These are phyloP conservation scores for Acrossocheilus wenchowensis DNA, from an alignment of 2,797 vertebrate species.

Conservation along the genomic window DNA sequence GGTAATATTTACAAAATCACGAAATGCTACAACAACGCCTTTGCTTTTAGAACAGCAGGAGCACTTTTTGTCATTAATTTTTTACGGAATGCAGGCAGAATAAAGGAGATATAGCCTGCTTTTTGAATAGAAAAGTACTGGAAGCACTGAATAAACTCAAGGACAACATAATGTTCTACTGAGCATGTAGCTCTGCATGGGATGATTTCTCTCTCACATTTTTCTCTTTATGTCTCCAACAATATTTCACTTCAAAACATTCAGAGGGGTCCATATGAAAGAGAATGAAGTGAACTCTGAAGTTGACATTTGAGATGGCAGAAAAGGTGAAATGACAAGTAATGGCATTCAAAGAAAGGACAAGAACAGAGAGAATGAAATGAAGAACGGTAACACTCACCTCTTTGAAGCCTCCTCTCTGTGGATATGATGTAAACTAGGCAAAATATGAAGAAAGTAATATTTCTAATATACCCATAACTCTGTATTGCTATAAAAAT, in stretches of 20 bases:
- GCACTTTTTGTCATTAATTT: not conserved
- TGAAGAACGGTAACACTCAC: not conserved
- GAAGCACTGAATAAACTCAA: conserved; percentile 10
- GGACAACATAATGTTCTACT: not conserved
- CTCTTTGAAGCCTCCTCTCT: conserved; percentile 7
- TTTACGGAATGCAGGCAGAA: not conserved
- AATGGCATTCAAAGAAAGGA: conserved; percentile 42
- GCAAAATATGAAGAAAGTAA: not conserved
- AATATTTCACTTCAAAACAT: conserved; percentile 29
- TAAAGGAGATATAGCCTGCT: not conserved
- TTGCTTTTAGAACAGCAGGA: not conserved
- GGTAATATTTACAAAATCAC: not conserved
- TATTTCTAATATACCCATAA: not conserved
- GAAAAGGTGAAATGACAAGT: conserved; percentile 40
- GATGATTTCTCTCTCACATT: not conserved
- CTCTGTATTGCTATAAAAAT: not conserved
- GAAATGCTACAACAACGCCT: not conserved
- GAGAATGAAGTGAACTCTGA: conserved; percentile 11
- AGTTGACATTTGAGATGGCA: conserved; percentile 31
- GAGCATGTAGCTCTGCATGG: not conserved
- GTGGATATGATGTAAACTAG: conserved; percentile 24
- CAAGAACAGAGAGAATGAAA: conserved; percentile 31
- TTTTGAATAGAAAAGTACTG: not conserved
- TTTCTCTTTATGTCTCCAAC: conserved; percentile 20
- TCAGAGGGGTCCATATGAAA: conserved; percentile 21